Conservation (phyloP, 2,113 vertebrate species). For the Phylloscopus whistleri region DNA sequence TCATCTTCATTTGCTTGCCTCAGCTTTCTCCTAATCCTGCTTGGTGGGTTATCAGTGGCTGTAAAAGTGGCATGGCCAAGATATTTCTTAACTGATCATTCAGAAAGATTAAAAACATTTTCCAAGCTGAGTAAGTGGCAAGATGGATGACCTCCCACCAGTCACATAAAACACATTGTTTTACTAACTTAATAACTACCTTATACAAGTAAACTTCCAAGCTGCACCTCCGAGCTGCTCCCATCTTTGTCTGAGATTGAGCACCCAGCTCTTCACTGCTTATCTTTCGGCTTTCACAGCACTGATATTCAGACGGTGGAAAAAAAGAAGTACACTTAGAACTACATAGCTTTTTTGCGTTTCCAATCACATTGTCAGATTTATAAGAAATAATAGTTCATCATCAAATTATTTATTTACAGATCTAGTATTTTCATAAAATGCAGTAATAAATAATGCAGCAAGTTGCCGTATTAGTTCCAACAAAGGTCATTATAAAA, state of each 20-base stretch:
- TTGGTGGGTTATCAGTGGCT: neutral
- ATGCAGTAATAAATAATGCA: neutral
- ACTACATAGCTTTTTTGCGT: accelerated
- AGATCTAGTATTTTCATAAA: neutral
- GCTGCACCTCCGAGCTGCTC: accelerated
- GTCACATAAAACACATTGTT: neutral
- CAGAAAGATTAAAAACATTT: neutral
- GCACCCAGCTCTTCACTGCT: neutral
- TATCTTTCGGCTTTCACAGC: neutral
- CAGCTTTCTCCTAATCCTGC: neutral
- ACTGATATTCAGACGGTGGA: neutral
- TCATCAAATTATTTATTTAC: neutral
- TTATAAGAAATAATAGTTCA: neutral
- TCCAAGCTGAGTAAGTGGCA: neutral
- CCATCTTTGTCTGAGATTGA: neutral
- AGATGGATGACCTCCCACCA: neutral
- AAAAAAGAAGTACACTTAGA: neutral
- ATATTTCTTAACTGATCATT: neutral
- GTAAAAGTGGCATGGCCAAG: neutral
- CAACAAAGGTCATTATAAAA: neutral
- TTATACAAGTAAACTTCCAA: neutral
- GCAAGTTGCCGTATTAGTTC: neutral
- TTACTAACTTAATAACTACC: neutral
- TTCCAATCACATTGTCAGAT: neutral
- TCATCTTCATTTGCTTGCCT: neutral